A percentile compares a stretch with the other conserved stretches of the same genome.
Evolutionary conservation across 2,797 vertebrate genomes (phyloP).

Genomic region (Cheirogaleus major): DNA sequence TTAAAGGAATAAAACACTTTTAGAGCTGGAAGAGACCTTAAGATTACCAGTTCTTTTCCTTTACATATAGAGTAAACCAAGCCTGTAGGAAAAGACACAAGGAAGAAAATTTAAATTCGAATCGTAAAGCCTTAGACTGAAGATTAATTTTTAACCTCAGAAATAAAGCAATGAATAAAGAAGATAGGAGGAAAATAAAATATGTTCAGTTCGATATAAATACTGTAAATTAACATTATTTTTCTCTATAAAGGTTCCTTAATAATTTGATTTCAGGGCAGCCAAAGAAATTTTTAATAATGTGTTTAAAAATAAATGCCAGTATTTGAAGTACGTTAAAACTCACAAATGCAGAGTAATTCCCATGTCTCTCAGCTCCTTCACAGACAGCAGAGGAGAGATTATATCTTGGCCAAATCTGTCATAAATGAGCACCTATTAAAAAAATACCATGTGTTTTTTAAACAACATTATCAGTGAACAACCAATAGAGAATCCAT

Average conservation of each 20-base stretch:
- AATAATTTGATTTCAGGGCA: not conserved
- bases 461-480: slow-evolving; percentile 48
- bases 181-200: not conserved
- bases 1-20: slow-evolving; percentile 27
- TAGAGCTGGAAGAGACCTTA: not conserved
- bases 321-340: slow-evolving; percentile 14
- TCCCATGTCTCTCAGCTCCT: slow-evolving; percentile 98
- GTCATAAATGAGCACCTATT: slow-evolving; percentile 96
- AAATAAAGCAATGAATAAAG: slow-evolving; percentile 22
- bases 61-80: not conserved
- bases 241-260: slow-evolving; percentile 38
- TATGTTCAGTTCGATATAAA: not conserved
- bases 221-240: not conserved
- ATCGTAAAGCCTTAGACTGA: not conserved
- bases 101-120: slow-evolving; percentile 43
- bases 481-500: not conserved
- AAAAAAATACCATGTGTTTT: slow-evolving; percentile 5
- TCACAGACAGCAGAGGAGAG: slow-evolving; percentile 96
- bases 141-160: not conserved
- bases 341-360: slow-evolving; percentile 98
- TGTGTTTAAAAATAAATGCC: slow-evolving; percentile 47
- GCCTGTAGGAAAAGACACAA: not conserved
- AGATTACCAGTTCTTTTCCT: not conserved
- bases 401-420: slow-evolving; percentile 98
- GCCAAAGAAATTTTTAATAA: slow-evolving; percentile 31